Base-by-base conservation (phyloP, 2,797 vertebrate species). In the Streptopelia turtur region DNA sequence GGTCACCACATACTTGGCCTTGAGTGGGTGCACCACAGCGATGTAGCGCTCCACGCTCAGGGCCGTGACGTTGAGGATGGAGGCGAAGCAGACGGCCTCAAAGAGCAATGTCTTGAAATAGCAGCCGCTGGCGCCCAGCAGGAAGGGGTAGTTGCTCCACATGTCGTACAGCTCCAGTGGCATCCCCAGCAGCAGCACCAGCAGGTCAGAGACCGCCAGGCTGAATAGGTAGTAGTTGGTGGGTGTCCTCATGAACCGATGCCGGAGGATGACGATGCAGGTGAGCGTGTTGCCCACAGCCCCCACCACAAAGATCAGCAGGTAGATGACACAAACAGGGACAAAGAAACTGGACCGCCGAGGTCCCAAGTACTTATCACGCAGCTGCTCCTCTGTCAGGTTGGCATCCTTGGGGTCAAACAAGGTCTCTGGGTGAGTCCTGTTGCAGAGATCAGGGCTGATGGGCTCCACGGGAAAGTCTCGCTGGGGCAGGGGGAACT, bases 181-280 rank as follows among this genome's bases (percentile, higher is more conserved):
- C 99, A 99, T 98, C 25, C 99, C 99, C 9, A 99, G 89, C 39
- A 99, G 97, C 52, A 99, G 98, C 90, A 99, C 98, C 95, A 99
- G 96, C 93, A 99, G 98, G 97, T 99, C 99, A 0, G 99, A 99
- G 77, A 99, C 84, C 0, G 99, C 99, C 91, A 99, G 97, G 96
- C 99, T 99, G 97, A 99, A 98, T 76, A 99, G 97, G 97, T 99
- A 99, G 96, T 98, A 99, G 97, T 99, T 99, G 77, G 99, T 99
- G 50, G 99, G 99, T 0, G 98, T 99, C 96, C 98, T 98, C 99
- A 99, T 99, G 94, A 99, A 97, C 37, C 98, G 98, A 96, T 99
- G 98, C 81, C 97, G 97, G 25, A 98, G 95, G 91, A 99, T 99
- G 91, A 99, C 99, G 0, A 96, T 95, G 93, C 99, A 99, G 11